Percentiles rank a stretch among this genome's conserved stretches.
These are phyloP conservation scores for Eubasilissa splendida DNA, from an alignment of 2,888 invertebrate genomes.

Conservation along the genomic window DNA sequence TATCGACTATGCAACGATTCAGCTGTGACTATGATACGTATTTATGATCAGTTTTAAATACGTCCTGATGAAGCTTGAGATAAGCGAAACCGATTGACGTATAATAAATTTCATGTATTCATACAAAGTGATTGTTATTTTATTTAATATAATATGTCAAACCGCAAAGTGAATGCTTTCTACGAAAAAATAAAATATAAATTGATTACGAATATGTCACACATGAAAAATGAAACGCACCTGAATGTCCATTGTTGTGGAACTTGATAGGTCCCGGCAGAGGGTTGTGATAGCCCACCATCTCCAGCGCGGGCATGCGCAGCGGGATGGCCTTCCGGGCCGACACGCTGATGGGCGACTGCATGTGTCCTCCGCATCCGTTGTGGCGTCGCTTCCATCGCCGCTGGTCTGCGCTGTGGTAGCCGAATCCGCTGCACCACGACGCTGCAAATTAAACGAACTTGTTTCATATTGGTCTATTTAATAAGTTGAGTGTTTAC, in stretches of 20 bases:
- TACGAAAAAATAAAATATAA: too few species aligned
- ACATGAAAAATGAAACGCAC: slow-evolving; percentile 63
- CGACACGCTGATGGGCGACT: slow-evolving; percentile 79
- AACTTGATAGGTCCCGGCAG: slow-evolving; percentile 76
- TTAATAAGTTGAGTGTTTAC: too few species aligned
- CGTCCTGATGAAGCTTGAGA: too few species aligned
- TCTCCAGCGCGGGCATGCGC: slow-evolving; percentile 80
- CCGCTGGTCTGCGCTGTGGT: slow-evolving; percentile 76
- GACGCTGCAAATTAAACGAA: slow-evolving; percentile 1
- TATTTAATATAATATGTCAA: too few species aligned
- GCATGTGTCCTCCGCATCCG: slow-evolving; percentile 76
- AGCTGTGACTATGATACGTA: too few species aligned
- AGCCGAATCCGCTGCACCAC: slow-evolving; percentile 67
- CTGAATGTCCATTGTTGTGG: slow-evolving; percentile 82
- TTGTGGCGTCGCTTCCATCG: slow-evolving; percentile 77
- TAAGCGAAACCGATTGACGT: too few species aligned
- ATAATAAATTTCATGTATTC: too few species aligned
- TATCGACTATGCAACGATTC: too few species aligned
- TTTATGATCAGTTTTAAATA: too few species aligned
- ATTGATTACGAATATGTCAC: too few species aligned
- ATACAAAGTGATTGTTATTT: too few species aligned
- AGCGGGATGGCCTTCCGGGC: slow-evolving; percentile 76
- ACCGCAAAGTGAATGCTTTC: too few species aligned
- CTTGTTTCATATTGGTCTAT: background rate
- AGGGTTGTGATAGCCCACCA: slow-evolving; percentile 80